Conservation (phyloP, 2,113 vertebrate genomes). For the Cryptomyrus ogoouensis region DNA sequence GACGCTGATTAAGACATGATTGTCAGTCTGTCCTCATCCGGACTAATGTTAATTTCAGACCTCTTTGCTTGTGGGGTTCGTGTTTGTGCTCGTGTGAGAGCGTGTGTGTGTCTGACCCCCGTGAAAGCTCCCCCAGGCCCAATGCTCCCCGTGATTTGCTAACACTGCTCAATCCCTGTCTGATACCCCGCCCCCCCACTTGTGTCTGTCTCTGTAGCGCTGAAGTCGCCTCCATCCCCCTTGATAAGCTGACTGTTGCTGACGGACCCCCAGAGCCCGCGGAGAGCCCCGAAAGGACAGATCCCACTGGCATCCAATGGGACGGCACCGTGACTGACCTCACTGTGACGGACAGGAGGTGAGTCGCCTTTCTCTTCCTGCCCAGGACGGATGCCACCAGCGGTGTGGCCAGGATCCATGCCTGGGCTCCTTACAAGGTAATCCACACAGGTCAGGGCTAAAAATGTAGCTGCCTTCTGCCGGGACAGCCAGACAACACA, state of each 20-base stretch:
- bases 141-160: neutral
- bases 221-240: constrained; percentile 42
- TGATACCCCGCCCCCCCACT: neutral
- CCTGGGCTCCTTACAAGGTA: neutral
- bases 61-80: neutral
- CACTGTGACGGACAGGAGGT: constrained; percentile 57
- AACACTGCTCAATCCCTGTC: neutral
- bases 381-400: neutral
- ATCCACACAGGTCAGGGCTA: neutral
- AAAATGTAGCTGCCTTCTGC: neutral
- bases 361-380: constrained; percentile 7
- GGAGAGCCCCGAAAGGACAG: neutral
- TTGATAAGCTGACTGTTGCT: constrained; percentile 53
- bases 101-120: neutral
- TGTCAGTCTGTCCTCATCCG: neutral
- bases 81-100: neutral
- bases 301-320: constrained; percentile 27
- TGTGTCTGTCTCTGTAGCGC: constrained; percentile 13
- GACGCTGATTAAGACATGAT: neutral
- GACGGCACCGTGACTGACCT: constrained; percentile 27
- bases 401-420: neutral
- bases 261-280: constrained; percentile 24
- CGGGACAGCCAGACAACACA: neutral
- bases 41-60: neutral
- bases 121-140: neutral